A percentile compares a stretch with the other conserved stretches of the same genome.
Evolutionary conservation across 2,113 vertebrate species (phyloP).

Genomic region (Aplodontia rufa): DNA sequence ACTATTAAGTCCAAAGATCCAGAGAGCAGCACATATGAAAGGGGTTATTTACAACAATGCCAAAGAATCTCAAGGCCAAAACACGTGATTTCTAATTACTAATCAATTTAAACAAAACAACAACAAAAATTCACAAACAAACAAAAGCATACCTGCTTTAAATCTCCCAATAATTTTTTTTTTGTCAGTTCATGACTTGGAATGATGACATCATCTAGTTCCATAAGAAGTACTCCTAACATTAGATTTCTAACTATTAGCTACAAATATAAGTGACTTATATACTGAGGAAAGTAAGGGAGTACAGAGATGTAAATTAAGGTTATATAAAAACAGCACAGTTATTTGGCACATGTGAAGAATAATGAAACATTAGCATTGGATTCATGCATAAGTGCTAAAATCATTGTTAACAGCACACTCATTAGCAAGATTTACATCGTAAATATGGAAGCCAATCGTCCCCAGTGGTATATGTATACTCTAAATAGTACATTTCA

Average conservation of each 20-base stretch:
- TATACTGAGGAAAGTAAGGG: neutral
- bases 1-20: neutral
- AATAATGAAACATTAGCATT: conserved; percentile 11
- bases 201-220: neutral
- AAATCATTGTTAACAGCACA: neutral
- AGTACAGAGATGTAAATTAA: neutral
- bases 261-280: neutral
- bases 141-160: neutral
- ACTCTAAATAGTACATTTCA: neutral
- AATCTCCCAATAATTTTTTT: conserved; percentile 41
- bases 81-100: conserved; percentile 57
- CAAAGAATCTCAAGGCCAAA: conserved; percentile 42
- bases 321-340: neutral
- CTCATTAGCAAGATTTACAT: neutral
- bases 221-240: neutral
- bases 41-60: neutral
- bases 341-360: neutral
- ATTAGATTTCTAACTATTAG: conserved; percentile 33
- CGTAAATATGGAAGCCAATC: neutral
- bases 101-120: conserved; percentile 40
- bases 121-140: neutral
- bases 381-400: neutral
- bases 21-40: neutral
- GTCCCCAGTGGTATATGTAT: neutral
- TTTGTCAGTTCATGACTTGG: neutral